Conservation (phyloP, 2,888 invertebrate species). For the Globia sparganii region DNA sequence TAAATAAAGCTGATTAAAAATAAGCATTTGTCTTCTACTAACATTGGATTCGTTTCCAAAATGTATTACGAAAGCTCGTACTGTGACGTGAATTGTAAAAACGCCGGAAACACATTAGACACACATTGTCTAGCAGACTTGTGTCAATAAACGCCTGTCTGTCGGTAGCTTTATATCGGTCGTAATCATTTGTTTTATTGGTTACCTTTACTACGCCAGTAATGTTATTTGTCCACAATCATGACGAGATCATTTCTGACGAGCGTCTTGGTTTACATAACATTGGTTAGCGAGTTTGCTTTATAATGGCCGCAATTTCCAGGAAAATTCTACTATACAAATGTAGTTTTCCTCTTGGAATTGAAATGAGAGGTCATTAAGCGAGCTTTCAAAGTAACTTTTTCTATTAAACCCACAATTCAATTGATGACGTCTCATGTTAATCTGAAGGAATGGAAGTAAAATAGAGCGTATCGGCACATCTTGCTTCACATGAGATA, state of each 20-base stretch:
- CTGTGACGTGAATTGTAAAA: slow-evolving; percentile 57
- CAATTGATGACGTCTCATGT: slow-evolving; percentile 21
- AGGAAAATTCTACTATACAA: slow-evolving; percentile 27
- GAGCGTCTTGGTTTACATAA: slow-evolving; percentile 34
- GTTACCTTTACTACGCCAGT: slow-evolving; percentile 53
- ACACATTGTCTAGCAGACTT: slow-evolving; percentile 58
- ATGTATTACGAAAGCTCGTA: slow-evolving; percentile 45
- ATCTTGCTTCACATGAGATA: slow-evolving; percentile 59
- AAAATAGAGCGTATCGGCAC: slow-evolving; percentile 55
- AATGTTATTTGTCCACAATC: slow-evolving; percentile 49
- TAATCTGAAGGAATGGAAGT: slow-evolving; percentile 57
- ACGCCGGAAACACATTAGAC: slow-evolving; percentile 59
- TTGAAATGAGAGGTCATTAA: slow-evolving; percentile 31
- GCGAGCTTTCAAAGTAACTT: slow-evolving; percentile 9
- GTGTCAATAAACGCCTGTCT: slow-evolving; percentile 58
- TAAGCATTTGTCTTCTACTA: slow-evolving; percentile 19
- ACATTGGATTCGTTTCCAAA: slow-evolving; percentile 16
- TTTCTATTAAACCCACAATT: slow-evolving; percentile 12
- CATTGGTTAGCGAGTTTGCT: slow-evolving; percentile 32
- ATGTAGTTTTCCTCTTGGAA: slow-evolving; percentile 26
- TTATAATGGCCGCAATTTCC: slow-evolving; percentile 21
- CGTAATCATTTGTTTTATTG: slow-evolving; percentile 65
- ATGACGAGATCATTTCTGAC: slow-evolving; percentile 50
- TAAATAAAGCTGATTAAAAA: slow-evolving; percentile 34
- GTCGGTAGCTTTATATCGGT: slow-evolving; percentile 52